These are phyloP conservation scores for Orgyia antiqua DNA, from an alignment of 2,888 invertebrate genomes.

Conservation along the genomic window DNA sequence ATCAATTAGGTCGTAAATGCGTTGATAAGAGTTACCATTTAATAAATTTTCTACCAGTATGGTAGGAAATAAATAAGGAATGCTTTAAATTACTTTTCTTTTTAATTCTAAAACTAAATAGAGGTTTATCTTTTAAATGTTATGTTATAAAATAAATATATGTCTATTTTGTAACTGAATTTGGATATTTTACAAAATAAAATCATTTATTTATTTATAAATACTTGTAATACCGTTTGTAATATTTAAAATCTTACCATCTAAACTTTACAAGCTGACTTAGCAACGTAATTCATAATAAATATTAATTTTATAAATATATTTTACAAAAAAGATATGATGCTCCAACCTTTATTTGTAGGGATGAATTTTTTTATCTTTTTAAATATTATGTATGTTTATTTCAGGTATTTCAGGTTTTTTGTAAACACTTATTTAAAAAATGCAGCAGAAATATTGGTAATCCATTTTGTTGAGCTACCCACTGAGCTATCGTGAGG, in stretches of 20 bases:
- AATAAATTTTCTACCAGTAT: conserved; percentile 21
- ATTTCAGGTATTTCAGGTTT: too few species aligned
- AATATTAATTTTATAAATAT: conserved; percentile 15
- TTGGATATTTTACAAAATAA: not conserved
- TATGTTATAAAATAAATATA: not conserved
- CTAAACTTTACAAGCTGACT: conserved; percentile 29
- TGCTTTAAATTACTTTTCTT: conserved; percentile 30
- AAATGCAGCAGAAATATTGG: too few species aligned
- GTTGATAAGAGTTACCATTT: conserved; percentile 42
- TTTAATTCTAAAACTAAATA: conserved; percentile 6
- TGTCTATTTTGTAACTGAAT: conserved; percentile 1
- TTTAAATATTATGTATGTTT: too few species aligned
- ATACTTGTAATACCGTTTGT: conserved; percentile 6
- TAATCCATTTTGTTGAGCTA: too few species aligned
- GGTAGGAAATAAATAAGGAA: conserved; percentile 41
- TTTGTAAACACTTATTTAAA: too few species aligned
- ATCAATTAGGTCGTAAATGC: conserved; percentile 55
- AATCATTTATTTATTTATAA: not conserved
- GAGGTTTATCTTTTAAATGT: not conserved
- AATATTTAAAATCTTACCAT: conserved; percentile 10
- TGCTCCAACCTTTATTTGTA: conserved; percentile 7
- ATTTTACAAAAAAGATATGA: conserved; percentile 24
- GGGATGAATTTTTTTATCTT: too few species aligned
- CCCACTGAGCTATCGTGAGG: too few species aligned
- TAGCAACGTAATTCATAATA: conserved; percentile 27